A percentile compares a stretch with the other conserved stretches of the same genome.
These are phyloP conservation scores for Hermaeophaga mercurialis DNA, from an alignment of 2,888 invertebrate genomes.

Conservation along the genomic window DNA sequence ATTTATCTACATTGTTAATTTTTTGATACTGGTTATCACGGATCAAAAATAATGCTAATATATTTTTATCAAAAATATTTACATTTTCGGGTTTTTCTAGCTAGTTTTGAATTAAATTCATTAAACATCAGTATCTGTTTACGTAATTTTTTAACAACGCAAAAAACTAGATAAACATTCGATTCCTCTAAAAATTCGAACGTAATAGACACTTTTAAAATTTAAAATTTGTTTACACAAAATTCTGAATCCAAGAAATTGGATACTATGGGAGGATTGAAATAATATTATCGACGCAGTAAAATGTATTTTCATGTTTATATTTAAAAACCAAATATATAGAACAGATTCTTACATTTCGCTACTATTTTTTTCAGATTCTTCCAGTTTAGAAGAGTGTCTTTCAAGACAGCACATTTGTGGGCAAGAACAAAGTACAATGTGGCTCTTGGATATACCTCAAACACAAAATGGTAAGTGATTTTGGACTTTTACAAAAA, in stretches of 20 bases:
- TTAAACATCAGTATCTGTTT: neutral
- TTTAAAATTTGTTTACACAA: too few relatives aligned
- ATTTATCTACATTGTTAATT: too few relatives aligned
- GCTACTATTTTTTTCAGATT: conserved; percentile 59
- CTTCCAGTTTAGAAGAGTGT: conserved; percentile 54
- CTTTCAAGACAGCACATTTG: conserved; percentile 54
- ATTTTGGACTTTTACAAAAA: neutral
- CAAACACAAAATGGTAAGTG: conserved; percentile 67
- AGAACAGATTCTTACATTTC: too few relatives aligned
- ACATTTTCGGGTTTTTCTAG: conserved; percentile 6
- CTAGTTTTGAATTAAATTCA: conserved; percentile 3
- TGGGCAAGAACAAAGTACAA: conserved; percentile 66
- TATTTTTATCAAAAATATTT: conserved; percentile 9
- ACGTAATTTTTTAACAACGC: conserved; percentile 13
- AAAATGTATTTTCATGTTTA: too few relatives aligned
- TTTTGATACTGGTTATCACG: too few relatives aligned
- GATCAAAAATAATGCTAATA: too few relatives aligned
- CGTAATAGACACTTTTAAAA: too few relatives aligned
- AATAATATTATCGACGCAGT: too few relatives aligned
- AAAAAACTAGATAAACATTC: conserved; percentile 13
- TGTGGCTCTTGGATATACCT: conserved; percentile 75
- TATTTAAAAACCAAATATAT: too few relatives aligned
- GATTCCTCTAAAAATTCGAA: conserved; percentile 7
- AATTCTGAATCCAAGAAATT: too few relatives aligned
- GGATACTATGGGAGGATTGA: too few relatives aligned